Evolutionary conservation across 2,113 vertebrate genomes (phyloP).

Genomic region (Pontoporia blainvillei): DNA sequence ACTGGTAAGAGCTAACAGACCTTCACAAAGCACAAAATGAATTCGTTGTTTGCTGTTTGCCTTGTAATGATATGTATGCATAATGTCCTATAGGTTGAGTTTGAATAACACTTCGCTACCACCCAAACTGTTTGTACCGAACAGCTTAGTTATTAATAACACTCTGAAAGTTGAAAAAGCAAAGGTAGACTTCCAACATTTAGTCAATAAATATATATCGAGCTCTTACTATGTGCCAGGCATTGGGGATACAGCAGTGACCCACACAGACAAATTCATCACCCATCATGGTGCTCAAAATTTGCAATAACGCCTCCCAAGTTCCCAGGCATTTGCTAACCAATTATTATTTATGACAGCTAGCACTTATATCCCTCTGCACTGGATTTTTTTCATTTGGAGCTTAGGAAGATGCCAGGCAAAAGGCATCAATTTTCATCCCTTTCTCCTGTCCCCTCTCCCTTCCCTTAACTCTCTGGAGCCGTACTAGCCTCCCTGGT

Average conservation of each 20-base stretch:
- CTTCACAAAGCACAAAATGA: neutral
- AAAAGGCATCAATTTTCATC: neutral
- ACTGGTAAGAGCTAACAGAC: neutral
- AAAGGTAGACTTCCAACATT: neutral
- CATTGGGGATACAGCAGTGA: neutral
- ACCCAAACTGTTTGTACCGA: neutral
- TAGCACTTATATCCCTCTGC: neutral
- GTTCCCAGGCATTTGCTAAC: neutral
- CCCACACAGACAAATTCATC: neutral
- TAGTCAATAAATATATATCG: neutral
- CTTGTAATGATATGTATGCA: neutral
- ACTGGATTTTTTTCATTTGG: neutral
- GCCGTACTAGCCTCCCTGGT: neutral
- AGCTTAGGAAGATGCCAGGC: neutral
- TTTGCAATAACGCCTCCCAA: neutral
- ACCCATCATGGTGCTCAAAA: neutral
- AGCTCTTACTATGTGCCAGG: neutral
- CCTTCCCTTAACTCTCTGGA: neutral
- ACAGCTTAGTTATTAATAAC: neutral
- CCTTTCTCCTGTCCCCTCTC: neutral
- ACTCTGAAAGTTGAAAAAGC: neutral
- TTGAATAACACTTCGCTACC: neutral
- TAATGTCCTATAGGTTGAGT: neutral
- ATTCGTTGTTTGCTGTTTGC: neutral
- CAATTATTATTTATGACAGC: neutral